Conservation (phyloP, 2,797 vertebrate genomes). For the Anguilla pacifica region DNA sequence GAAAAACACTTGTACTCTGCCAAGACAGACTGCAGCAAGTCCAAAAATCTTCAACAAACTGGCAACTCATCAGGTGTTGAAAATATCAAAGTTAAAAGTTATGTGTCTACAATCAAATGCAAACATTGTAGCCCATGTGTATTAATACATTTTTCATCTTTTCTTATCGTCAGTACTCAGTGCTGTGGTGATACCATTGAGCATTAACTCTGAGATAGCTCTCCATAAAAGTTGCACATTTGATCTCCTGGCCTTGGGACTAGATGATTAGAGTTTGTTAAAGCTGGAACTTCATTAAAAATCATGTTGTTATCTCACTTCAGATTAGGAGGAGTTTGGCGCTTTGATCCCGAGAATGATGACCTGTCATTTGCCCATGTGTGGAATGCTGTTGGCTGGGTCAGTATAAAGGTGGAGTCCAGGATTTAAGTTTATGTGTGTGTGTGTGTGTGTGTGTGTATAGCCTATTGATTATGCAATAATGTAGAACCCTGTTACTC, state of each 20-base stretch:
- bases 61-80: slow-evolving; percentile 27
- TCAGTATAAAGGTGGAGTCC: background rate
- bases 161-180: background rate
- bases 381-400: background rate
- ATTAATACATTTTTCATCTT: background rate
- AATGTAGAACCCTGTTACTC: too few relatives aligned
- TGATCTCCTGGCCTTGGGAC: slow-evolving; percentile 9
- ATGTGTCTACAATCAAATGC: background rate
- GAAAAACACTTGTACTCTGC: slow-evolving; percentile 21
- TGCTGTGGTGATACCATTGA: background rate
- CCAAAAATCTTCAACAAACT: slow-evolving; percentile 38
- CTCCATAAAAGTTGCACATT: slow-evolving; percentile 5
- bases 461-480: slow-evolving; percentile 16
- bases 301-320: slow-evolving; percentile 13
- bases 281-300: background rate
- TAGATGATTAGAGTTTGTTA: background rate
- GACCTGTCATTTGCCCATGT: background rate
- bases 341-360: background rate
- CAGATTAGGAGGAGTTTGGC: slow-evolving; percentile 4
- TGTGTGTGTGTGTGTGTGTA: slow-evolving; percentile 11
- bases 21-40: slow-evolving; percentile 37
- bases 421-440: background rate
- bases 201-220: background rate
- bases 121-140: background rate
- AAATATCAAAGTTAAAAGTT: background rate